These are phyloP conservation scores for Aradophagus sp. DNA, from an alignment of 1,140 invertebrate species.

Conservation along the genomic window DNA sequence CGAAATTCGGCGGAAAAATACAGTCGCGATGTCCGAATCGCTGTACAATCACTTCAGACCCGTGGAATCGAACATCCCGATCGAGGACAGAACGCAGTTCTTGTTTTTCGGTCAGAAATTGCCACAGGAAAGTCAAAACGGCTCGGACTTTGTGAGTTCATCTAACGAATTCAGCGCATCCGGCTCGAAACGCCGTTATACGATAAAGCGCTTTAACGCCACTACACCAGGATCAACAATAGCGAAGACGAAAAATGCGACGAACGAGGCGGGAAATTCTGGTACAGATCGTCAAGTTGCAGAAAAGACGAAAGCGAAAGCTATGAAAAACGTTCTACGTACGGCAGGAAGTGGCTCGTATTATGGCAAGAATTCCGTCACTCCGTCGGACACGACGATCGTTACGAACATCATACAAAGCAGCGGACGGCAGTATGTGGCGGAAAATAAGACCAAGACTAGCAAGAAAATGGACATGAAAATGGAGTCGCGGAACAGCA, in stretches of 20 bases:
- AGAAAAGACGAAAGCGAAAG: conserved; percentile 65
- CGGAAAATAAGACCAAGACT: conserved; percentile 35
- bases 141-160: conserved; percentile 35
- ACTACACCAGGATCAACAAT: conserved; percentile 50
- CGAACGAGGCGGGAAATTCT: conserved; percentile 66
- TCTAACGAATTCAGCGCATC: conserved; percentile 49
- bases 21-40: conserved; percentile 76
- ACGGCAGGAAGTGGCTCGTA: conserved; percentile 55
- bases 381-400: conserved; percentile 62
- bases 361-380: conserved; percentile 57
- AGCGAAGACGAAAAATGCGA: conserved; percentile 10
- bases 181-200: conserved; percentile 63
- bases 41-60: conserved; percentile 79
- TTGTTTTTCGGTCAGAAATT: conserved; percentile 82
- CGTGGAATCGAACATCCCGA: conserved; percentile 78
- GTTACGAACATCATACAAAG: conserved; percentile 64
- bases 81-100: conserved; percentile 81
- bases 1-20: conserved; percentile 65
- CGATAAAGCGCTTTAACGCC: conserved; percentile 59
- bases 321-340: conserved; percentile 61
- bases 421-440: conserved; percentile 30
- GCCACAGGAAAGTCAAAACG: conserved; percentile 64
- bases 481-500: conserved; percentile 3
- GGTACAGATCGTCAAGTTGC: conserved; percentile 60
- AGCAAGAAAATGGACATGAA: conserved; percentile 30